Base-by-base conservation (phyloP, 2,888 invertebrate genomes). In the Tinea trinotella region DNA sequence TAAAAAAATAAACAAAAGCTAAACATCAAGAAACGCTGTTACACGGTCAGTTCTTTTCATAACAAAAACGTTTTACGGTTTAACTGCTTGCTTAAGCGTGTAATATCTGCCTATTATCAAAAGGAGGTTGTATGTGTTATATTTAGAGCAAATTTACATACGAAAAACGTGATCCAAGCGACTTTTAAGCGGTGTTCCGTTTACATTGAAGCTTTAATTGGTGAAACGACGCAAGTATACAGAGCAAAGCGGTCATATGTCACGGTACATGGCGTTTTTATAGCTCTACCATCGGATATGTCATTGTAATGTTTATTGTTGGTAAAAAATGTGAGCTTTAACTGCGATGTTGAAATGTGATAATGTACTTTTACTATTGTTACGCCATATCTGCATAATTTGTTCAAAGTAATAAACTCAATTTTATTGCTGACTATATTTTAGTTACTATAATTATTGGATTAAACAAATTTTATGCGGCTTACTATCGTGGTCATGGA, bases 241-340 rank as follows among this genome's bases (percentile, higher is more conserved):
- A 46, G 46, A 46, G 46, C 18, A 17, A 18, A 60, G 58, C 57
- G 53, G 59, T 59, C 61, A 61, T 68, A 59, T 60, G 59, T 68
- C 63, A 68, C 61, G 59, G 36, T 35, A 49, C 52, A 44, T 62
- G 62, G 62, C 60, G 57, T 64, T 65, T 68, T 67, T 65, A 68
- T 62, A 55, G 62, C 59, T 35, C 44, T 46, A 19, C 18, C 19
- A 46, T 46, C 19, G 46, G 46, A 46, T 46, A 46, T 46, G 19
- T 46, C 46, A 46, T 46, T 17, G 46, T 46, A 46, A 46, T 18
- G 46, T 46, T 46, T 46, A 46, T 19, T 46, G 46, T 46, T 46
- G 19, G 46, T 46, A 46, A 46, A 46, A 19, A 18, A 46, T 46
- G 46, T 17, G 18, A 17, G 19, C n/a, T 19, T 46, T 46, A 17